These are phyloP conservation scores for Myotis lucifugus DNA, from an alignment of 2,113 vertebrate species.

Conservation along the genomic window DNA sequence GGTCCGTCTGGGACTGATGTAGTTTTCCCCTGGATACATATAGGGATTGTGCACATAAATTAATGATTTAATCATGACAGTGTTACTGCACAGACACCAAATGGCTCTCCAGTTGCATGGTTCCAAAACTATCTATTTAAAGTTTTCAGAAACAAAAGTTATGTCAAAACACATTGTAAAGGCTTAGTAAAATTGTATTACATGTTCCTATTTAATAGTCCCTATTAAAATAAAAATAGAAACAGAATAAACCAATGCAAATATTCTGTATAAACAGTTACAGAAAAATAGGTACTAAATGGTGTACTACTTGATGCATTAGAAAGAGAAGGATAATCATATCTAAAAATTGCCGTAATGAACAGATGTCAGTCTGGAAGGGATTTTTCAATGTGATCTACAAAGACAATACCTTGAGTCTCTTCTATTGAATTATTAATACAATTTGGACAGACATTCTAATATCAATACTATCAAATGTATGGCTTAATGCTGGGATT, in stretches of 20 bases:
- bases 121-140: slow-evolving; percentile 28
- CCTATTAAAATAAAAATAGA: slow-evolving; percentile 9
- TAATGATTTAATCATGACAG: slow-evolving; percentile 57
- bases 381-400: neutral
- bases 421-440: neutral
- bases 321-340: neutral
- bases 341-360: neutral
- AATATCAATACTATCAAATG: neutral
- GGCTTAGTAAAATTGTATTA: neutral
- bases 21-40: slow-evolving; percentile 21
- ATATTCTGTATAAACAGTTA: neutral
- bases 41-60: slow-evolving; percentile 20
- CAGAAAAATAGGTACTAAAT: neutral
- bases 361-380: neutral
- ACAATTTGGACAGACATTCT: neutral
- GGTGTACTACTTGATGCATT: neutral
- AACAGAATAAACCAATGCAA: neutral
- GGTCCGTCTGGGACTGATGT: slow-evolving; percentile 32
- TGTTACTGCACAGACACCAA: neutral
- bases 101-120: neutral
- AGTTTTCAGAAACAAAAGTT: slow-evolving; percentile 30
- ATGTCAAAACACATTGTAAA: slow-evolving; percentile 21
- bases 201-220: neutral
- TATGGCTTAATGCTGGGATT: neutral
- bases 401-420: neutral